Evolutionary conservation across 2,113 vertebrate species (phyloP).

Genomic region (Mastomys coucha): DNA sequence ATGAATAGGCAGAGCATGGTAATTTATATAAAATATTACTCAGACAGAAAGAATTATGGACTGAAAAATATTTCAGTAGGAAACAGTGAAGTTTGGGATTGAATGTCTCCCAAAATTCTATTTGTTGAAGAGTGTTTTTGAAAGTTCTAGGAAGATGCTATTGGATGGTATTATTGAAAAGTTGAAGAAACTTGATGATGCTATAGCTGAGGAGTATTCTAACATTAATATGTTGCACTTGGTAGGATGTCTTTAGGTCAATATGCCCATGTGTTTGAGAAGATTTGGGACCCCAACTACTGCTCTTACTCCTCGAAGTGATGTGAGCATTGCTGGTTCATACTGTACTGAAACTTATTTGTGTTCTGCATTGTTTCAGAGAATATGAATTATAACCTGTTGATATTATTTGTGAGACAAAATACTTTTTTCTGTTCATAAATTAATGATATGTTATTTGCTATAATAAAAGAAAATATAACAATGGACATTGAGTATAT

Average conservation of each 20-base stretch:
- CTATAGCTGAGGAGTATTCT: background rate
- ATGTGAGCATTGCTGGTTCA: background rate
- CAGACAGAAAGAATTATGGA: background rate
- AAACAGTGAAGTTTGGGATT: background rate
- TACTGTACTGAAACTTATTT: background rate
- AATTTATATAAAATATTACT: background rate
- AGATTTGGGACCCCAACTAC: rapidly evolving
- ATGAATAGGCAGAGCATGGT: background rate
- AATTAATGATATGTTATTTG: background rate
- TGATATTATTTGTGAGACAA: background rate
- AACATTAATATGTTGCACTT: background rate
- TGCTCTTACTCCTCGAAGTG: background rate
- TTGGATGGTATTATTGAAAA: background rate
- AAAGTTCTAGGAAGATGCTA: background rate
- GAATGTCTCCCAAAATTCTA: background rate
- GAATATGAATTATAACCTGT: background rate
- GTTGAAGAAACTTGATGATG: background rate
- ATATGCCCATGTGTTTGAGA: rapidly evolving
- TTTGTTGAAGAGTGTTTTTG: background rate
- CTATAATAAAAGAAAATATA: background rate
- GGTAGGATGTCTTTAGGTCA: background rate
- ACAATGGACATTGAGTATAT: background rate
- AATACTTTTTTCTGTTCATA: background rate
- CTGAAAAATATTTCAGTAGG: background rate
- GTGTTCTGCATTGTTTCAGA: background rate